Evolutionary conservation across 2,113 vertebrate genomes (phyloP).

Genomic region (Thamnophis sirtalis): DNA sequence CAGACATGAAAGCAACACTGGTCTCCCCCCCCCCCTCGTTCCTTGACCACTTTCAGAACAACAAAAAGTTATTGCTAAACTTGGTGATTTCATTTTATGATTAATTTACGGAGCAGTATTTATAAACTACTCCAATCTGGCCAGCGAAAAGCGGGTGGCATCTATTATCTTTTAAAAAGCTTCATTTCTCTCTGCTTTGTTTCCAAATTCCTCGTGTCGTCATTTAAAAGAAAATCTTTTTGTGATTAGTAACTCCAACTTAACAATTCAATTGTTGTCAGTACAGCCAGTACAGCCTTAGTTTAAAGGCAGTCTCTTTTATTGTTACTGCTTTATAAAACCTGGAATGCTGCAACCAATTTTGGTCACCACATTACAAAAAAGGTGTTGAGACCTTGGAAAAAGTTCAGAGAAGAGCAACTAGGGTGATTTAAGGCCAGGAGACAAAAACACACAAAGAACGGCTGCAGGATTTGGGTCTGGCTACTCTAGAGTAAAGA

Average conservation of each 20-base stretch:
- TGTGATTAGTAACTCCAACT: not conserved
- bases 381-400: not conserved
- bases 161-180: not conserved
- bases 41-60: not conserved
- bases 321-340: not conserved
- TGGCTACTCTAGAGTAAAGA: not conserved
- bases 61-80: not conserved
- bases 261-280: not conserved
- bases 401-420: not conserved
- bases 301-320: not conserved
- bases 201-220: not conserved
- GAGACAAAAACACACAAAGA: not conserved
- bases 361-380: not conserved
- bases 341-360: not conserved
- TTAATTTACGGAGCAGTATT: not conserved
- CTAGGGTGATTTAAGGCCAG: not conserved
- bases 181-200: not conserved
- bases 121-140: not conserved
- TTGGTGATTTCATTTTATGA: not conserved
- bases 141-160: not conserved
- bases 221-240: not conserved
- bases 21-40: not conserved
- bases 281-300: not conserved
- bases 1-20: not conserved
- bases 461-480: fast-evolving